phyloP scores from a whole-genome alignment of 2,113 vertebrate genomes.

The Thamnophis sirtalis region DNA sequence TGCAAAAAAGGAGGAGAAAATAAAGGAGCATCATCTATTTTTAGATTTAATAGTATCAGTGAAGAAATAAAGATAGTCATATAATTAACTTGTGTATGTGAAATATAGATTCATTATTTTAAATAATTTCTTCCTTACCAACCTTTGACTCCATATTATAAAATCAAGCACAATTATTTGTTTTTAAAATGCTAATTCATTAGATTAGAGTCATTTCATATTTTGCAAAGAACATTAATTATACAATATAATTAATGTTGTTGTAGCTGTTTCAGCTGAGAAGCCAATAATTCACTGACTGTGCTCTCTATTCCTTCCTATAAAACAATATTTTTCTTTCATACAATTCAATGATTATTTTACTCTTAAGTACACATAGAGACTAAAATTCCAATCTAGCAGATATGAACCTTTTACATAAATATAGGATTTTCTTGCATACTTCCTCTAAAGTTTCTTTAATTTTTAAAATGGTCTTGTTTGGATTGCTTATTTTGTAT shows the following conservation, averaged over 20 bases:
- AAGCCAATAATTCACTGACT: neutral
- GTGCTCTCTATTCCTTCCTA: neutral
- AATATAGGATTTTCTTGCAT: neutral
- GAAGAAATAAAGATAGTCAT: neutral
- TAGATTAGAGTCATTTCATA: neutral
- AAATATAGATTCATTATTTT: neutral
- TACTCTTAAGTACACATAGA: neutral
- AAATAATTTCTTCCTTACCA: neutral
- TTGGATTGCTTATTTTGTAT: neutral
- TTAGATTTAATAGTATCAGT: neutral
- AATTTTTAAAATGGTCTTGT: neutral
- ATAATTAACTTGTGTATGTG: neutral
- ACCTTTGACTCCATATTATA: neutral
- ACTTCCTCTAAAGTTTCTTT: neutral
- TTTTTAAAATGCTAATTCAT: neutral
- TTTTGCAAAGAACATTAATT: neutral
- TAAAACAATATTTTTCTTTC: neutral
- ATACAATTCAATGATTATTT: neutral
- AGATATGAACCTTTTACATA: neutral
- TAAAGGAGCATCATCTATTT: neutral
- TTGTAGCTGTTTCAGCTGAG: neutral
- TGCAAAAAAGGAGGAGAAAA: neutral
- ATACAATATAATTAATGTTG: neutral
- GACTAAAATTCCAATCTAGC: neutral
- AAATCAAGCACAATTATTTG: neutral